Percentiles rank a stretch among this genome's conserved stretches.
phyloP scores from a whole-genome alignment of 1,140 invertebrate species.

The Leptinotarsa undecemlineata region DNA sequence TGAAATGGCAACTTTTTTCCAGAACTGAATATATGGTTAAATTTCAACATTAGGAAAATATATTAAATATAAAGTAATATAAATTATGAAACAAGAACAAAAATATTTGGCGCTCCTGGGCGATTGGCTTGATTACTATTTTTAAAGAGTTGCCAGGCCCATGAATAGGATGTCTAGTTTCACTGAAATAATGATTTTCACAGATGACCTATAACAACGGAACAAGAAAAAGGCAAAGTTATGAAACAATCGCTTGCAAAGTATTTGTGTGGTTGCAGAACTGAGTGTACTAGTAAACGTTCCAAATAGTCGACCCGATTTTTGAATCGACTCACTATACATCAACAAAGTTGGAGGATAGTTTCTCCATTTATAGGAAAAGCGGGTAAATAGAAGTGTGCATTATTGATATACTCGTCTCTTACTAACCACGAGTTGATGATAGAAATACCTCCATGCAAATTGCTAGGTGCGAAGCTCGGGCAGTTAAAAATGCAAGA shows the following conservation, averaged over 20 bases:
- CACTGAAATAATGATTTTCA: neutral
- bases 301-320: neutral
- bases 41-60: too few relatives aligned
- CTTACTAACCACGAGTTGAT: neutral
- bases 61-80: too few relatives aligned
- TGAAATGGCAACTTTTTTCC: too few relatives aligned
- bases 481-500: neutral
- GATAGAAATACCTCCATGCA: neutral
- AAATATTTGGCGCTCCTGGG: too few relatives aligned
- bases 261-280: too few relatives aligned
- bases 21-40: too few relatives aligned
- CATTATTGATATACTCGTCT: neutral
- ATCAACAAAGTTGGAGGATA: neutral
- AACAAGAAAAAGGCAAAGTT: neutral
- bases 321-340: neutral
- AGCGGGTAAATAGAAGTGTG: neutral
- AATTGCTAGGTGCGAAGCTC: neutral
- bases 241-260: neutral
- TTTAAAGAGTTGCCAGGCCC: neutral
- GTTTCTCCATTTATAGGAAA: neutral
- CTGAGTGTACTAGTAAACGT: neutral
- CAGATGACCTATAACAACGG: neutral
- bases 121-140: neutral
- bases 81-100: too few relatives aligned
- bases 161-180: neutral